Conservation (phyloP, 2,888 invertebrate genomes). For the Ornithoptera alexandrae region DNA sequence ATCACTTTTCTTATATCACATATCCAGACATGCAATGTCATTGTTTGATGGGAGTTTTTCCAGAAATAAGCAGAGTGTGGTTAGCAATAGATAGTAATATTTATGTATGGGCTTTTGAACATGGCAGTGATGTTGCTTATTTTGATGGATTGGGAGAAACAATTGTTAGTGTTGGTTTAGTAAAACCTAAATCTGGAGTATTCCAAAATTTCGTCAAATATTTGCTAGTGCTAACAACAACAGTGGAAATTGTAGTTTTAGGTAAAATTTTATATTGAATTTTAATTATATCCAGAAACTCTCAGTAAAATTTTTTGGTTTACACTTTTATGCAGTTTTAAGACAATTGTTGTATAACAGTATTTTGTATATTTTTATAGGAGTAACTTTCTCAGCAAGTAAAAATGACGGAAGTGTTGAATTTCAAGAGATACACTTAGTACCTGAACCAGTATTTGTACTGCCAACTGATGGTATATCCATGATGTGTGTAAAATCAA, state of each 20-base stretch:
- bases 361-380: slow-evolving; percentile 39
- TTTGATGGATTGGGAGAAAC: slow-evolving; percentile 97
- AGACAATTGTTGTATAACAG: background rate
- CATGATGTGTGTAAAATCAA: slow-evolving; percentile 90
- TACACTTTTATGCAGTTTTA: background rate
- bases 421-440: slow-evolving; percentile 90
- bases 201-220: slow-evolving; percentile 95
- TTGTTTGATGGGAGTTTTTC: slow-evolving; percentile 98
- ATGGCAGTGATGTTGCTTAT: slow-evolving; percentile 96
- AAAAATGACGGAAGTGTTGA: slow-evolving; percentile 69
- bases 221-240: slow-evolving; percentile 94
- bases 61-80: slow-evolving; percentile 98
- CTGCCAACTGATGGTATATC: slow-evolving; percentile 93
- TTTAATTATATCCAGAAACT: background rate
- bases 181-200: slow-evolving; percentile 92
- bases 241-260: slow-evolving; percentile 94
- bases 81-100: slow-evolving; percentile 98
- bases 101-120: slow-evolving; percentile 98
- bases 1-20: slow-evolving; percentile 40
- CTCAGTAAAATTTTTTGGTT: no score
- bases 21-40: slow-evolving; percentile 94
- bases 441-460: slow-evolving; percentile 96
- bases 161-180: slow-evolving; percentile 94
- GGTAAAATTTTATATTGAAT: slow-evolving; percentile 79
- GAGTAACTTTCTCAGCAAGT: slow-evolving; percentile 79